Evolutionary conservation across 2,888 invertebrate species (phyloP).

Genomic region (Elegia similella): DNA sequence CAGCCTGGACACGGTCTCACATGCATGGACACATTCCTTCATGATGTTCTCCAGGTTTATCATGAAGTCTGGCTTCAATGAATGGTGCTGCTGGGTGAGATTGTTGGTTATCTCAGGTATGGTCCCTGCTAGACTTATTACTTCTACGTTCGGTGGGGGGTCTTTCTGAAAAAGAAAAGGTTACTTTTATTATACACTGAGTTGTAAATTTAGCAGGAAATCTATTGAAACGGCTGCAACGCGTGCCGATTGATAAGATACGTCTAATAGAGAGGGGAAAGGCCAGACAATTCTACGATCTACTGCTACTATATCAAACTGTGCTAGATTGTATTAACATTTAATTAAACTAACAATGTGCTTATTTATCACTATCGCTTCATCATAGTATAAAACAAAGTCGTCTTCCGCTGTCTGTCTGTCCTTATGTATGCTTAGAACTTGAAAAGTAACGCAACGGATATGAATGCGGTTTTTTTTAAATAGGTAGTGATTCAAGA

Average conservation of each 20-base stretch:
- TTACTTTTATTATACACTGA: background rate
- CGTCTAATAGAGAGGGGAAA: conserved; percentile 35
- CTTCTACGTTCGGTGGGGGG: conserved; percentile 60
- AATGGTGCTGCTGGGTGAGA: conserved; percentile 55
- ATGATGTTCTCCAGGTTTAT: conserved; percentile 70
- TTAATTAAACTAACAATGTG: background rate
- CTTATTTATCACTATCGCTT: too few species aligned
- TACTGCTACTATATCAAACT: background rate
- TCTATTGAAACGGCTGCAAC: conserved; percentile 9
- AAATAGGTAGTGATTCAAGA: too few species aligned
- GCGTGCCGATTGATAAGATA: conserved; percentile 37
- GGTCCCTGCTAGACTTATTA: conserved; percentile 73
- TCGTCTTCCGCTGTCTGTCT: too few species aligned
- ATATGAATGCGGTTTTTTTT: too few species aligned
- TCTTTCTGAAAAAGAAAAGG: conserved; percentile 60
- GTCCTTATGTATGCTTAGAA: too few species aligned
- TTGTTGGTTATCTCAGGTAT: conserved; percentile 72
- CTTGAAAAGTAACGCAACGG: too few species aligned
- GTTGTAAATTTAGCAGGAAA: conserved; percentile 1
- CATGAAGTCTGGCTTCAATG: conserved; percentile 62
- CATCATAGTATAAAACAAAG: too few species aligned
- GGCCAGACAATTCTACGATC: conserved; percentile 29
- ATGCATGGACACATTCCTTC: conserved; percentile 70
- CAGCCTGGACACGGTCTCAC: conserved; percentile 63
- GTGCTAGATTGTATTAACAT: background rate